Conservation (phyloP, 2,113 vertebrate species). For the Andinoacara biseriatus region DNA sequence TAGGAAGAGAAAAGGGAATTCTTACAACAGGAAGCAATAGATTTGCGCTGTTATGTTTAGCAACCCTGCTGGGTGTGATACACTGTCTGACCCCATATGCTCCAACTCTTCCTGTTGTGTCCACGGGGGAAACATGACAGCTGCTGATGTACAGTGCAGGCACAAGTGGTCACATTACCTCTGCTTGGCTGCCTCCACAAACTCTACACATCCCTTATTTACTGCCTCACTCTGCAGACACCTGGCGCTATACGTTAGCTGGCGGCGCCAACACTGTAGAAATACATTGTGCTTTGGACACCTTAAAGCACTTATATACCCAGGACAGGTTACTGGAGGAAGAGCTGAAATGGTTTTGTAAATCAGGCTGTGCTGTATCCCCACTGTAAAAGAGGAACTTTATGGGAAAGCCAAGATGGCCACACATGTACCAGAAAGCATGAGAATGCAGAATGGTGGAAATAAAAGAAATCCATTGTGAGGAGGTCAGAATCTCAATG, state of each 20-base stretch:
- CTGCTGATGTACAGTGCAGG: constrained; percentile 61
- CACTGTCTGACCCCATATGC: constrained; percentile 46
- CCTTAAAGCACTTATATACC: constrained; percentile 3
- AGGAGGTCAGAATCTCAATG: constrained; percentile 3
- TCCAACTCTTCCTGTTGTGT: constrained; percentile 48
- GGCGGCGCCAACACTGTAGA: constrained; percentile 24
- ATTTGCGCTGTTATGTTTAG: constrained; percentile 22
- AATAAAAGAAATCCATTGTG: constrained; percentile 16
- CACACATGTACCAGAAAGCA: constrained; percentile 1
- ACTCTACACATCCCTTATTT: constrained; percentile 60
- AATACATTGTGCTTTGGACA: constrained; percentile 34
- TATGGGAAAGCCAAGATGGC: not conserved
- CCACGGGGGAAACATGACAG: constrained; percentile 66
- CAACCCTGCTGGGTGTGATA: constrained; percentile 48
- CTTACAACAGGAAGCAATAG: constrained; percentile 13
- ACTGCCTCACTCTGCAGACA: constrained; percentile 40
- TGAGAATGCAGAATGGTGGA: not conserved
- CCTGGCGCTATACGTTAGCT: not conserved
- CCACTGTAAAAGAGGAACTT: not conserved
- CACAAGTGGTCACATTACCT: constrained; percentile 46
- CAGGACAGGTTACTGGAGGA: not conserved
- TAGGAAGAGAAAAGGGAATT: not conserved
- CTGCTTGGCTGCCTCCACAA: constrained; percentile 59
- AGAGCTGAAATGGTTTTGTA: constrained; percentile 1
- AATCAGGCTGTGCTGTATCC: constrained; percentile 12